Evolutionary conservation across 2,888 invertebrate genomes (phyloP), one percentile per base, ranked within the genome.

Genomic region (Caenorhabditis macrosperma): DNA sequence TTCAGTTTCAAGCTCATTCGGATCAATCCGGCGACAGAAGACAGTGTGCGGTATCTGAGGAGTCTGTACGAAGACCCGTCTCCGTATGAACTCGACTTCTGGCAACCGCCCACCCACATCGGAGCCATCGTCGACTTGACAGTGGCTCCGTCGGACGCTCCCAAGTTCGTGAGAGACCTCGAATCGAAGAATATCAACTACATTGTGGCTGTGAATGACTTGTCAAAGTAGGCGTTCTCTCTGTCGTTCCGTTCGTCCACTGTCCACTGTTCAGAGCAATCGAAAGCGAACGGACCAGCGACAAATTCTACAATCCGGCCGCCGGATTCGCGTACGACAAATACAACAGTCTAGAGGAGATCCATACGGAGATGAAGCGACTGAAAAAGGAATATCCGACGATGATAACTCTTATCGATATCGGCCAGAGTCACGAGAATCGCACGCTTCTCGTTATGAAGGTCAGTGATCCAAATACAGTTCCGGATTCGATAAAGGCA

Each of bases 1-100:
- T 87, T 64, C 80, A 89, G 89, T 52, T 90, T 88, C 86, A 90
- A 90, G 72, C 80, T 89, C 41, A 83, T 89, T 20, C 85, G 89
- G 44, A 87, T 89, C 50, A 89, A 83, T 28, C 89, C 89, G 15
- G 82, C 86, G 33, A 87, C 77, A 12, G 87, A 86, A 22, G 82
- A 85, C 10, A 83, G 78, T 30, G 75, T 89, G 5, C 67, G 71
- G 9, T 90, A 88, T 71, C 78, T 89, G 9, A 75, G 81, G 54
- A 77, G 82, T 20, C 84, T 89, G 3, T 89, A 84, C 15, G 84
- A 85, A 38, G 84, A 82, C 44, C 72, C 86, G 17, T 82, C 85
- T 15, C 86, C 86, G 3, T 89, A 88, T 59, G 83, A 86, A 55
- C 81, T 89, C 46, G 89, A 89, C 52, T 89, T 89, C 81, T 89